These are phyloP conservation scores for Arrhamphus sclerolepis DNA, from an alignment of 2,797 vertebrate species.

Conservation along the genomic window DNA sequence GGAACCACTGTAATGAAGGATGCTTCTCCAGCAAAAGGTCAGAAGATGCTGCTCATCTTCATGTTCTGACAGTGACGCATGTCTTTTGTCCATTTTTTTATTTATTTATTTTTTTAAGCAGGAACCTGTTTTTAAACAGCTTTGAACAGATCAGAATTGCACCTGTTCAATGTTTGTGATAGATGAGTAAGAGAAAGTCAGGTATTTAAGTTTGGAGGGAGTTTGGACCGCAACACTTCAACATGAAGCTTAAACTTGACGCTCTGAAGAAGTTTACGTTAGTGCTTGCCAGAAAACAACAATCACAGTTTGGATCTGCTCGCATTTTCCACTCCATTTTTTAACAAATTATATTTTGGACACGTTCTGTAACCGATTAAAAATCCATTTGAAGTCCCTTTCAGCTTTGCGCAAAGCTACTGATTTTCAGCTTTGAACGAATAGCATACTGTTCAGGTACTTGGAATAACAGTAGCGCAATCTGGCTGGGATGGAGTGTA, in stretches of 20 bases:
- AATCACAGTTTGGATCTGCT: conserved; percentile 64
- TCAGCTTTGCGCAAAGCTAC: conserved; percentile 67
- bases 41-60: too few relatives aligned
- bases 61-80: too few relatives aligned
- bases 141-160: too few relatives aligned
- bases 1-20: too few relatives aligned
- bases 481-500: conserved; percentile 65
- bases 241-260: conserved; percentile 33
- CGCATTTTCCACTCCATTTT: conserved; percentile 52
- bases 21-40: too few relatives aligned
- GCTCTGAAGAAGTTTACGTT: conserved; percentile 63
- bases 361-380: conserved; percentile 58
- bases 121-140: too few relatives aligned
- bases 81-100: too few relatives aligned
- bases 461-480: conserved; percentile 61
- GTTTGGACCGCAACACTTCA: too few relatives aligned
- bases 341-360: conserved; percentile 65
- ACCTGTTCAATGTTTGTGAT: too few relatives aligned
- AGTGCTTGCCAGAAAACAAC: conserved; percentile 54
- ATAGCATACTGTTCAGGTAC: conserved; percentile 75
- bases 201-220: too few relatives aligned
- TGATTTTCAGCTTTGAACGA: conserved; percentile 71
- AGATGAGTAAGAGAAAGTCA: too few relatives aligned
- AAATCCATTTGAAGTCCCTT: conserved; percentile 65
- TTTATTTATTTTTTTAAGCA: too few relatives aligned